Percentiles rank a stretch among this genome's conserved stretches.
phyloP scores from a whole-genome alignment of 2,888 invertebrate species.

The Celastrina argiolus region DNA sequence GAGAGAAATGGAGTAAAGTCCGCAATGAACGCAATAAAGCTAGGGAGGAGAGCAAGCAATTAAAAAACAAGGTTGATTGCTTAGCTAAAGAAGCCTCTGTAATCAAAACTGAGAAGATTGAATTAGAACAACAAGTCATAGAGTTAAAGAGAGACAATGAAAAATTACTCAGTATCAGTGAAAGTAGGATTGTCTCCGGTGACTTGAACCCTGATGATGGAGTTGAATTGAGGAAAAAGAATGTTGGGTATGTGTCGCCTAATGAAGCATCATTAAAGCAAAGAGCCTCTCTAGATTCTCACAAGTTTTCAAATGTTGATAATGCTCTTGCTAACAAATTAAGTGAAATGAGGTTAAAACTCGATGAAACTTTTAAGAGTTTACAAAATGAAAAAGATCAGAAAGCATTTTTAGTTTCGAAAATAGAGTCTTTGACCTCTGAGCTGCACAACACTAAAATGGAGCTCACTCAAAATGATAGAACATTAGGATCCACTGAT shows the following conservation, averaged over 20 bases:
- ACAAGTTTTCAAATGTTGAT: constrained; percentile 68
- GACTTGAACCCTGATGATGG: constrained; percentile 63
- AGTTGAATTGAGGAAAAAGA: constrained; percentile 61
- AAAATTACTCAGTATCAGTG: constrained; percentile 80
- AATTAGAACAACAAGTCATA: constrained; percentile 85
- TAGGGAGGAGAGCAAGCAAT: constrained; percentile 90
- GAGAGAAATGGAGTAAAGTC: constrained; percentile 96
- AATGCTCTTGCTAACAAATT: constrained; percentile 64
- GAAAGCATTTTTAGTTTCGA: constrained; percentile 58
- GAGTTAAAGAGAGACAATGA: constrained; percentile 89
- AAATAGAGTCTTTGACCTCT: constrained; percentile 60
- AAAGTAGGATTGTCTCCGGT: constrained; percentile 61
- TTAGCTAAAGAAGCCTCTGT: constrained; percentile 85
- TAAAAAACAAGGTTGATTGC: constrained; percentile 88
- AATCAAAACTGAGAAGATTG: constrained; percentile 87
- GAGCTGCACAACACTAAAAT: constrained; percentile 62
- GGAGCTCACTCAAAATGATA: constrained; percentile 58
- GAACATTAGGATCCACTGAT: constrained; percentile 66
- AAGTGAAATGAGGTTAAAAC: constrained; percentile 54
- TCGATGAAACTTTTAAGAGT: constrained; percentile 63
- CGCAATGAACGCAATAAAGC: constrained; percentile 95
- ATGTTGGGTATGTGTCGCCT: constrained; percentile 52
- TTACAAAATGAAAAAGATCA: constrained; percentile 67
- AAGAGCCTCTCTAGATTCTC: constrained; percentile 66
- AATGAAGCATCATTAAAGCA: constrained; percentile 56